phyloP scores from a whole-genome alignment of 2,797 vertebrate genomes.

The Pantherophis alleghaniensis region DNA sequence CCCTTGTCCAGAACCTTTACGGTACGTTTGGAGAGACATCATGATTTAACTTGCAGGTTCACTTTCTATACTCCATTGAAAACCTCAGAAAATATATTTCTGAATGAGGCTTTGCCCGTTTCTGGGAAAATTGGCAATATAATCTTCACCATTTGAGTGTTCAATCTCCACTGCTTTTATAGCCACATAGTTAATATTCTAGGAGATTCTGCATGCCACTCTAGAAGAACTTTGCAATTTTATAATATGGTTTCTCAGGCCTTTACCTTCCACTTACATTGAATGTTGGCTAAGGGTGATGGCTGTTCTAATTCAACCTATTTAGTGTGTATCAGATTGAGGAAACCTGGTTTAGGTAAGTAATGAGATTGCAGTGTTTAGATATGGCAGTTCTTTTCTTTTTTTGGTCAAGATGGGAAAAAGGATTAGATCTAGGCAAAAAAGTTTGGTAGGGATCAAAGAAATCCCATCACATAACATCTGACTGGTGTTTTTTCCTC shows the following conservation, averaged over 20 bases:
- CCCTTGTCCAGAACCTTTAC: conserved; percentile 89
- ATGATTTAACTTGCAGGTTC: background rate
- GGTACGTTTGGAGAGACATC: conserved; percentile 69
- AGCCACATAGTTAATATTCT: background rate
- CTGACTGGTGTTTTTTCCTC: background rate
- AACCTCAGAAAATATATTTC: background rate
- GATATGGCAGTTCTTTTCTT: background rate
- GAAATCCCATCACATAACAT: background rate
- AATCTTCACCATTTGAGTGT: background rate
- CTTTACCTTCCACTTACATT: background rate
- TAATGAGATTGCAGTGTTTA: background rate
- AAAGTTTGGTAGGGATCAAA: background rate
- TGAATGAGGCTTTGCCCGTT: background rate
- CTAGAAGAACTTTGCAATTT: background rate
- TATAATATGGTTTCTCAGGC: background rate
- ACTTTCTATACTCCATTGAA: background rate
- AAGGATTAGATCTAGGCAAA: background rate
- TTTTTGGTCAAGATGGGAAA: background rate
- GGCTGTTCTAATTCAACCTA: background rate
- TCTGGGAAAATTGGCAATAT: background rate
- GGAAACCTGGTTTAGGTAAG: background rate
- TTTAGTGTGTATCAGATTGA: background rate
- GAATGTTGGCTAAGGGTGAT: background rate
- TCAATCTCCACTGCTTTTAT: background rate
- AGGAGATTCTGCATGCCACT: background rate